These are phyloP conservation scores for Habropoda laboriosa DNA, from an alignment of 1,140 invertebrate genomes.

Conservation along the genomic window DNA sequence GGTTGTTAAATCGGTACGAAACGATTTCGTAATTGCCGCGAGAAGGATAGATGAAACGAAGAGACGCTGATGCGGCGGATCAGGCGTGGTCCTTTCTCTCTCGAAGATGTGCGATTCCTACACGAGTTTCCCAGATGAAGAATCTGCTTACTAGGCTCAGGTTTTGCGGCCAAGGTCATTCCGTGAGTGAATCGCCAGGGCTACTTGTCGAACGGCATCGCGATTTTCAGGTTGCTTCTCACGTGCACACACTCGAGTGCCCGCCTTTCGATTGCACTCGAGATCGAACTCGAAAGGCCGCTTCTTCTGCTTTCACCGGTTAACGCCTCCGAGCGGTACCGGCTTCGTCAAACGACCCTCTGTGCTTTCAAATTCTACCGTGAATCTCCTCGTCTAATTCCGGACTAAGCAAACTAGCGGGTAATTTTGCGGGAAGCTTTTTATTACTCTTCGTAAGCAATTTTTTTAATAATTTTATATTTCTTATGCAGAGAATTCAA, in stretches of 20 bases:
- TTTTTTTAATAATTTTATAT: too few relatives aligned
- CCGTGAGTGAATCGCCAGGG: slow-evolving; percentile 1
- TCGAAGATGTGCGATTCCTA: slow-evolving; percentile 56
- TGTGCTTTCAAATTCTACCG: too few relatives aligned
- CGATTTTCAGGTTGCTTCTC: slow-evolving; percentile 1
- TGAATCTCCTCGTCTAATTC: too few relatives aligned
- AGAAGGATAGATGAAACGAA: slow-evolving; percentile 12
- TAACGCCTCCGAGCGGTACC: not conserved
- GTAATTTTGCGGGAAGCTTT: too few relatives aligned
- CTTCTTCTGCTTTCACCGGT: not conserved
- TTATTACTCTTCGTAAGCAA: too few relatives aligned
- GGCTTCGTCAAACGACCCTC: not conserved
- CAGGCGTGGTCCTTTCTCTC: slow-evolving; percentile 68
- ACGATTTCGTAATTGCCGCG: slow-evolving; percentile 49
- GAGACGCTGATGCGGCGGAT: slow-evolving; percentile 32
- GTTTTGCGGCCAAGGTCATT: slow-evolving; percentile 73
- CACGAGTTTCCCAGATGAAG: slow-evolving; percentile 57
- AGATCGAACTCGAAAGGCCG: not conserved
- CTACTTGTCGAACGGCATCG: not conserved
- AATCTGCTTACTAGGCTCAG: slow-evolving; percentile 63
- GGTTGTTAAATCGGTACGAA: not conserved
- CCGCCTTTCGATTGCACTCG: not conserved
- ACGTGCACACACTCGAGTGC: not conserved
- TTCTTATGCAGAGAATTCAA: too few relatives aligned
- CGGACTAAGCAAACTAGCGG: too few relatives aligned